Base-by-base conservation (phyloP, 2,797 vertebrate genomes). In the Pitangus sulphuratus region DNA sequence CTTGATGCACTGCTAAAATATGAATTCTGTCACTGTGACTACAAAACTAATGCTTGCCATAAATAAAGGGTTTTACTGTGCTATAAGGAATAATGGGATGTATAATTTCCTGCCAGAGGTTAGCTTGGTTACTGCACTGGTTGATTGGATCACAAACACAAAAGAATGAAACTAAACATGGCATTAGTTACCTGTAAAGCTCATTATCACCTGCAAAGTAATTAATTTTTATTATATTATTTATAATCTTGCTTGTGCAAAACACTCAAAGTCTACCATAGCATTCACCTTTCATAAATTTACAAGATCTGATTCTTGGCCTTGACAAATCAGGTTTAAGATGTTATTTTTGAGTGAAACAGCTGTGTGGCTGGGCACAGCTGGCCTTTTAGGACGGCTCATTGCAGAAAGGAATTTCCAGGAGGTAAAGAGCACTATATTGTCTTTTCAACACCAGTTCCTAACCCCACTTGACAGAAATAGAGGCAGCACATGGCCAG, bases 381-480 rank as follows among this genome's bases (percentile, higher is more conserved):
- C 85, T 76, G 83, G 66, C 39, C 56, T 92, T 77, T 85, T 80
- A 95, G 78, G 64, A 83, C 45, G 48, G 54, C 15, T 90, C 75
- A 64, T 4, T 50, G 53, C 58, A 74, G 60, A 74, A 83, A 56
- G 28, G n/a, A 68, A 96, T 71, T 95, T 94, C 78, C 79, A 89
- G 79, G 54, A 92, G 84, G 33, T 48, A 91, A 65, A 89, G 33
- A 58, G 35, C 64, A 80, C 54, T 84, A 20, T 45, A 77, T 50
- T 48, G 8, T 33, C 79, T 83, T 89, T 95, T 85, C 82, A 87
- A 87, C 71, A 89, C 68, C 68, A 78, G 66, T 64, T 84, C 39
- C 88, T 77, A 89, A 91, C 65, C 72, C 84, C 50, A 40, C 33
- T 62, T 94, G 90, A 93, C 87, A 89, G 82, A 77, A 87, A 74